These are phyloP conservation scores for Eurypyga helias DNA, from an alignment of 2,113 vertebrate genomes.

Conservation along the genomic window DNA sequence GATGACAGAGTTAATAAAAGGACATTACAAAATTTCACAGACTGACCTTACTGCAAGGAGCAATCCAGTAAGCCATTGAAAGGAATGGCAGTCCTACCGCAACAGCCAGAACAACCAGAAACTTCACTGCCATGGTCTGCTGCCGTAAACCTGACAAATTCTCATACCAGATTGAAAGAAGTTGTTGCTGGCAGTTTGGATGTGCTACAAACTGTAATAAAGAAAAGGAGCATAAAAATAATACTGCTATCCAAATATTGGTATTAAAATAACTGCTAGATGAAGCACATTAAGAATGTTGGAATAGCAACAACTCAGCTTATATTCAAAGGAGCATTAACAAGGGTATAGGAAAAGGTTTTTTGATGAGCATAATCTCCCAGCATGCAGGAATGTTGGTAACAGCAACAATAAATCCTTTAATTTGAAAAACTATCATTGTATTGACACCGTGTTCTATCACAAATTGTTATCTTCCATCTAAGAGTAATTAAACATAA, in stretches of 20 bases:
- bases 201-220: slow-evolving; percentile 91
- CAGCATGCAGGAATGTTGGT: background rate
- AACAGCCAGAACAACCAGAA: slow-evolving; percentile 90
- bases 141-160: slow-evolving; percentile 90
- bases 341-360: background rate
- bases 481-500: background rate
- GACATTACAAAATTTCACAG: background rate
- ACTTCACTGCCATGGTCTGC: slow-evolving; percentile 89
- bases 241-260: background rate
- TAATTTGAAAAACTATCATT: background rate
- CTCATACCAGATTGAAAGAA: slow-evolving; percentile 96
- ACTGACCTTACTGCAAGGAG: slow-evolving; percentile 94
- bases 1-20: background rate
- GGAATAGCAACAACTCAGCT: background rate
- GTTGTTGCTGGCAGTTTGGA: slow-evolving; percentile 96
- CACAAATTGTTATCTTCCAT: background rate
- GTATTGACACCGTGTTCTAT: background rate
- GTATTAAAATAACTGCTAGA: background rate
- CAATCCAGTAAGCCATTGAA: slow-evolving; percentile 90
- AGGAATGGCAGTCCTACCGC: slow-evolving; percentile 88
- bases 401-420: background rate
- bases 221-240: background rate
- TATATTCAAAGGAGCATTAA: background rate
- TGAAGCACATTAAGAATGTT: background rate
- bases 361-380: background rate